Conservation (phyloP, 2,888 invertebrate genomes). For the Melanostoma mellinum region DNA sequence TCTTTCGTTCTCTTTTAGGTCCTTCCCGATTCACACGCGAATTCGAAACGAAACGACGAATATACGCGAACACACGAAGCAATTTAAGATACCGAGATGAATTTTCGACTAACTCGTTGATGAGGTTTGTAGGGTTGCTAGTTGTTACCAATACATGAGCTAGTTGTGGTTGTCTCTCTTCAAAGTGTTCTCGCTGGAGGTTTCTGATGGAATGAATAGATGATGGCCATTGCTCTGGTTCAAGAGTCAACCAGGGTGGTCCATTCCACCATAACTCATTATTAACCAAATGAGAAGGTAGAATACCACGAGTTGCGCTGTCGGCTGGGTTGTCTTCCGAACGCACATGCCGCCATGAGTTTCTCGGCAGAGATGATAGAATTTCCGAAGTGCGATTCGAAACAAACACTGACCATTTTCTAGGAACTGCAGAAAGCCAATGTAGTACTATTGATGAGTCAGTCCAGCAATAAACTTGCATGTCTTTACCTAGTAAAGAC, state of each 20-base stretch:
- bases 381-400: slow-evolving; percentile 18
- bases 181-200: background rate
- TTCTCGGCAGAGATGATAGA: slow-evolving; percentile 3
- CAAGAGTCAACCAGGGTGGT: background rate
- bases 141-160: background rate
- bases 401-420: slow-evolving; percentile 12
- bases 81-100: background rate
- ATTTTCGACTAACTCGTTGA: background rate
- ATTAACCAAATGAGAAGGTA: slow-evolving; percentile 2
- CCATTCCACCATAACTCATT: background rate
- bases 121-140: background rate
- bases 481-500: slow-evolving; percentile 39
- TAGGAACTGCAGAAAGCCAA: slow-evolving; percentile 21
- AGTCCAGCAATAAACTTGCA: slow-evolving; percentile 14
- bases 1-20: too few species aligned
- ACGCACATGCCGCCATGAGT: background rate
- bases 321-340: slow-evolving; percentile 8
- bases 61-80: background rate
- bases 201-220: background rate
- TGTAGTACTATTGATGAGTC: slow-evolving; percentile 5
- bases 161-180: background rate
- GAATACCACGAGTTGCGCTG: background rate
- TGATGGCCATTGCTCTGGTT: background rate
- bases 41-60: too few species aligned
- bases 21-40: too few species aligned